Base-by-base conservation (phyloP, 2,888 invertebrate genomes). In the Drosophila lacicola region DNA sequence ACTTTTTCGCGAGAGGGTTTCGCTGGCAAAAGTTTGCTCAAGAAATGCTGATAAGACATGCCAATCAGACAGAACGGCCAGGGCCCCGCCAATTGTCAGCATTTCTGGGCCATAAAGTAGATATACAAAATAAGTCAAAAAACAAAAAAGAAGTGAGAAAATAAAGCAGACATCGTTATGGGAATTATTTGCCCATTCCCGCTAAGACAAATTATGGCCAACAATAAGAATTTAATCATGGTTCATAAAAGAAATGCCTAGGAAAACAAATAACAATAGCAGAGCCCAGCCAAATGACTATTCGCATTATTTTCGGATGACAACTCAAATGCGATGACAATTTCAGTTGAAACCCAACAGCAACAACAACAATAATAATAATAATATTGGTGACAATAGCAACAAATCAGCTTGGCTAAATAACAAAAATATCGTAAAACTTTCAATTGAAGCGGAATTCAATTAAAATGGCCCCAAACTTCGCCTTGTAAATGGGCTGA, bases 301-400 rank as follows among this genome's bases (percentile, higher is more conserved):
- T 70, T 21, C 14, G n/a, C 39, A 47, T 67, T 80, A 72, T 74
- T 74, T 67, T 49, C 60, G 46, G 47, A 74, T 47, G 61, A 58
- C 51, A 62, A 46, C 8, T 60, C 53, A 62, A 58, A 57, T 49
- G 36, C 29, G 10, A 42, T 44, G 45, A 51, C 51, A 57, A 11
- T 58, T 17, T 2, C 47, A 14, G 19, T 14, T 25, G 2, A 63
- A 60, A 54, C 5, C 29, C 47, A 54, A 42, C 21, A 49, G 56
- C 45, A 70, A 51, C 10, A 63, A 11, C 39, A 54, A 29, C 41
- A 17, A 14, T n/a, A 44, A 54, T 41, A 33, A 47, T 2, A 25
- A 25, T 25, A 25, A 25, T 29, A 47, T 21, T 46, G 9, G 41
- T 42, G 51, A 42, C 44, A 53, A 45, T n/a, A 54, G 42, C 21